phyloP scores from a whole-genome alignment of 2,888 invertebrate genomes.

The Baronia brevicornis region DNA sequence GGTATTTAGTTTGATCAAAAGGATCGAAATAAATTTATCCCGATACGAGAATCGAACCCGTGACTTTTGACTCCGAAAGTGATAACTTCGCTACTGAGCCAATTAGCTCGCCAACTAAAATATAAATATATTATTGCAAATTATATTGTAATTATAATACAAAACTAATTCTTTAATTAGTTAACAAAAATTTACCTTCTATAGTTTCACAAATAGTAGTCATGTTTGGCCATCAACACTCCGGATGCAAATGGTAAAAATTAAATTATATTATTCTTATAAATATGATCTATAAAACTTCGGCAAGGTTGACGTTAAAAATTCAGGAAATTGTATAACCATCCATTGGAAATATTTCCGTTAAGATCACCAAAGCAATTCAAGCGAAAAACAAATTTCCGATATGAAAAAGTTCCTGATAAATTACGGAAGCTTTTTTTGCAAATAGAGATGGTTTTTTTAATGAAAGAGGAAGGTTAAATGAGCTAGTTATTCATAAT shows the following conservation, averaged over 20 bases:
- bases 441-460: no score
- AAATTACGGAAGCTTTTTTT: conserved; percentile 12
- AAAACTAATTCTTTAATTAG: conserved; percentile 1
- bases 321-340: conserved; percentile 31
- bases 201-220: conserved; percentile 44
- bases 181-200: conserved; percentile 31
- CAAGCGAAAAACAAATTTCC: conserved; percentile 43
- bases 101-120: no score
- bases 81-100: no score
- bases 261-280: conserved; percentile 49
- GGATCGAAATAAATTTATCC: no score
- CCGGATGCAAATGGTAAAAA: conserved; percentile 39
- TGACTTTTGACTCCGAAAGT: no score
- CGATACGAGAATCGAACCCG: no score
- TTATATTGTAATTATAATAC: background rate
- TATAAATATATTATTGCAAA: background rate
- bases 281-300: conserved; percentile 41
- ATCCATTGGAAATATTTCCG: conserved; percentile 23
- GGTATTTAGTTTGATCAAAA: no score
- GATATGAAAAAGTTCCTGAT: conserved; percentile 15
- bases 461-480: no score
- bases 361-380: conserved; percentile 24
- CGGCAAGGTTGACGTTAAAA: conserved; percentile 33
- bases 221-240: conserved; percentile 34
- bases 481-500: no score